Percentiles rank a stretch among this genome's conserved stretches.
These are phyloP conservation scores for Antheraea yamamai DNA, from an alignment of 2,888 invertebrate species.

Conservation along the genomic window DNA sequence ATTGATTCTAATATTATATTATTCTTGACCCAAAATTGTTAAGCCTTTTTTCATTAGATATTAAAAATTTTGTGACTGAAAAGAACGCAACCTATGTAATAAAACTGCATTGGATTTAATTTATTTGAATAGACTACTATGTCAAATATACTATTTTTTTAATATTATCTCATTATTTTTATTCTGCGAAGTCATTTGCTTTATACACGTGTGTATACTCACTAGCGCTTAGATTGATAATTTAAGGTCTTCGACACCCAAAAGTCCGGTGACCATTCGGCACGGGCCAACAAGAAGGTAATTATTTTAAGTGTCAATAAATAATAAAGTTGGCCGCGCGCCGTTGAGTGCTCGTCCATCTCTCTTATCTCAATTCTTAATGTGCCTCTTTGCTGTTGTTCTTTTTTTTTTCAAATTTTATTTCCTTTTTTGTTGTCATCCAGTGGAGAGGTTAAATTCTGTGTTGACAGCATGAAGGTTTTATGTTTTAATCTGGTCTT, in stretches of 20 bases:
- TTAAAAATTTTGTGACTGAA: no score
- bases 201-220: not conserved
- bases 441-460: constrained; percentile 72
- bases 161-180: not conserved
- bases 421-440: constrained; percentile 69
- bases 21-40: no score
- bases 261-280: constrained; percentile 51
- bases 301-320: constrained; percentile 83
- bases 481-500: constrained; percentile 79
- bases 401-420: constrained; percentile 64
- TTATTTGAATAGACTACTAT: no score
- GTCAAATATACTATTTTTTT: no score
- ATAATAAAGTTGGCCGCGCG: constrained; percentile 77
- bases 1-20: no score
- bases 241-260: constrained; percentile 56
- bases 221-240: constrained; percentile 32
- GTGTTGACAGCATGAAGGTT: constrained; percentile 78
- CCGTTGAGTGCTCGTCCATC: constrained; percentile 80
- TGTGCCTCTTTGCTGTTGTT: constrained; percentile 79
- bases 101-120: no score
- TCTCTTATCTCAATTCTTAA: constrained; percentile 81
- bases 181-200: not conserved
- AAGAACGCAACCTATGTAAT: no score
- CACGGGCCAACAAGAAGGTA: constrained; percentile 77
- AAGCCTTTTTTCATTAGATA: no score